Percentiles rank a stretch among this genome's conserved stretches.
Evolutionary conservation across 1,140 invertebrate species (phyloP).

Genomic region (Calliphora vicina): DNA sequence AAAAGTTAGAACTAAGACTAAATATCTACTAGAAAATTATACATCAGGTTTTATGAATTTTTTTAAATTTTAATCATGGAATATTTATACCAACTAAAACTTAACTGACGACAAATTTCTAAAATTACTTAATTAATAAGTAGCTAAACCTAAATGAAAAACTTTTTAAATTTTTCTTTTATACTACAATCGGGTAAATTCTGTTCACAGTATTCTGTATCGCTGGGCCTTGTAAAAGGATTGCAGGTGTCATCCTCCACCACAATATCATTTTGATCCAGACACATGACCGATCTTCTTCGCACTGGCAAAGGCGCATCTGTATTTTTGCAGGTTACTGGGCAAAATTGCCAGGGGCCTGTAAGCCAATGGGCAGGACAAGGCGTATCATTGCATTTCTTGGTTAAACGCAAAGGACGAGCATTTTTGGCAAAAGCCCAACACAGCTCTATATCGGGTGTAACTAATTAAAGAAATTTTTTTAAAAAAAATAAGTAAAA

Average conservation of each 20-base stretch:
- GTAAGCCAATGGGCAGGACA: slow-evolving; percentile 83
- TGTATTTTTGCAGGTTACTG: slow-evolving; percentile 70
- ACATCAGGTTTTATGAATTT: not conserved
- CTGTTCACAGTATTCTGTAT: slow-evolving; percentile 70
- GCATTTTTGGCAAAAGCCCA: slow-evolving; percentile 66
- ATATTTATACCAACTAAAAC: not conserved
- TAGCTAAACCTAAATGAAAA: not conserved
- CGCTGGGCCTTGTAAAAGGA: slow-evolving; percentile 67
- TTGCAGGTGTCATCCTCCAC: slow-evolving; percentile 75
- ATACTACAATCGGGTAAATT: slow-evolving; percentile 67
- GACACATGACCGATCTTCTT: slow-evolving; percentile 78
- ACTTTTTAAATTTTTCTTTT: slow-evolving; percentile 24
- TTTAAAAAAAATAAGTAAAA: not conserved
- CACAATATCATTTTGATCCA: slow-evolving; percentile 73
- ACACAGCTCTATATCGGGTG: slow-evolving; percentile 74
- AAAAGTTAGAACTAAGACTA: too few relatives aligned
- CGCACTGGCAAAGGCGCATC: slow-evolving; percentile 65
- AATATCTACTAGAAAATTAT: too few relatives aligned
- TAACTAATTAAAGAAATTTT: slow-evolving; percentile 49
- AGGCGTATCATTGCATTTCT: slow-evolving; percentile 73
- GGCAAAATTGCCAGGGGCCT: slow-evolving; percentile 84
- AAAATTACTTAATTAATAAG: not conserved
- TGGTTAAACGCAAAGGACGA: slow-evolving; percentile 69
- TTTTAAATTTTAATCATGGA: not conserved
- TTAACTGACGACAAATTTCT: too few relatives aligned